These are phyloP conservation scores for Peromyscus californicus DNA, from an alignment of 2,113 vertebrate species.

Conservation along the genomic window DNA sequence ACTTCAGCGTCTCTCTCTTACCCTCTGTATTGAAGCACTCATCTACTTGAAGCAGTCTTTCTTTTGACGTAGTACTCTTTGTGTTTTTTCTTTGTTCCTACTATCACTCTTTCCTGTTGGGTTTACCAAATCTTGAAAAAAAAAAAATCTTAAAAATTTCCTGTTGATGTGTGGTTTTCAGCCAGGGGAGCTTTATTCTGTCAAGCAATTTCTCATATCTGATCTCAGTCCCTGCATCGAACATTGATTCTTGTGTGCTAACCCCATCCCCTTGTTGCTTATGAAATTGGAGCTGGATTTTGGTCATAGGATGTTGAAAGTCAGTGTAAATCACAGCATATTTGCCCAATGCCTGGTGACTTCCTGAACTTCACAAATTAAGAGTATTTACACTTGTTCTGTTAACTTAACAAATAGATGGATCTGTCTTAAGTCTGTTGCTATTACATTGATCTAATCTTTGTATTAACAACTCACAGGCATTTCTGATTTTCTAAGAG, in stretches of 20 bases:
- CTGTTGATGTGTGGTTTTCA: neutral
- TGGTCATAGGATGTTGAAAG: neutral
- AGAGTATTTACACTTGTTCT: neutral
- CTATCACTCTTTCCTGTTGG: conserved; percentile 23
- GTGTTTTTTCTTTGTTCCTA: too few species aligned
- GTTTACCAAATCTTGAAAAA: neutral
- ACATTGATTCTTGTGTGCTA: neutral
- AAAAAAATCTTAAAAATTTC: conserved; percentile 28
- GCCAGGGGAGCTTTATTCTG: conserved; percentile 5
- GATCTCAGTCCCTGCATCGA: neutral
- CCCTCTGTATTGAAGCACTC: neutral
- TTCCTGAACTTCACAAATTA: conserved; percentile 58
- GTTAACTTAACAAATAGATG: conserved; percentile 11
- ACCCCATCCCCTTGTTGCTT: neutral
- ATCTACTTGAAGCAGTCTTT: neutral
- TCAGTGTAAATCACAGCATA: conserved; percentile 11
- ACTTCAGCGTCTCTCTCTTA: neutral
- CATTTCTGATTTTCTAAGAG: neutral
- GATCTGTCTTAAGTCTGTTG: conserved; percentile 12
- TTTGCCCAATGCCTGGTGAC: neutral
- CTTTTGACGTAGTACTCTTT: neutral
- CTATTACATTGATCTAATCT: neutral
- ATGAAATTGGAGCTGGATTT: conserved; percentile 40
- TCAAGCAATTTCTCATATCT: neutral
- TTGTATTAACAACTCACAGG: neutral